These are phyloP conservation scores for Globia sparganii DNA, from an alignment of 2,888 invertebrate genomes.

Conservation along the genomic window DNA sequence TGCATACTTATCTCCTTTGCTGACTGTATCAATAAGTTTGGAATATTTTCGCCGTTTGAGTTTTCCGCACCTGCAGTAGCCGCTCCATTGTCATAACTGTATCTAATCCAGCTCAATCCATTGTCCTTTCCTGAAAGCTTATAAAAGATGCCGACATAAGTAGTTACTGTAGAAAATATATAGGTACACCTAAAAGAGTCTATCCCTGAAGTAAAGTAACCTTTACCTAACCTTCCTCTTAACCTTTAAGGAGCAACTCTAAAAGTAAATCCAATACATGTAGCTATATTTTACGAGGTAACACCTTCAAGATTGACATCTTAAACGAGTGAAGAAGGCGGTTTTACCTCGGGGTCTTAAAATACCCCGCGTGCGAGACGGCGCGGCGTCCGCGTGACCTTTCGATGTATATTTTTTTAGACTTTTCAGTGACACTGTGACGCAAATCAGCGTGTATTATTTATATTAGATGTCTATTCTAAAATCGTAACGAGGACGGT, in stretches of 20 bases:
- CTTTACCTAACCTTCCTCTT: constrained; percentile 21
- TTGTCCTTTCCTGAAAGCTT: not conserved
- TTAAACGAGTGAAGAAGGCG: constrained; percentile 19
- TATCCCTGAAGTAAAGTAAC: constrained; percentile 9
- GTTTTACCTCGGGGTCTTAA: constrained; percentile 33
- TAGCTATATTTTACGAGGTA: not conserved
- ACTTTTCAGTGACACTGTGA: constrained; percentile 62
- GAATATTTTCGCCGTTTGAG: too few species aligned
- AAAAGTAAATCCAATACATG: constrained; percentile 29
- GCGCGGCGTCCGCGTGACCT: constrained; percentile 73
- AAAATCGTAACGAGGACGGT: constrained; percentile 52
- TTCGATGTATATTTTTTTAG: constrained; percentile 63
- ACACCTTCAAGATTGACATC: constrained; percentile 22
- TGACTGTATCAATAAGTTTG: too few species aligned
- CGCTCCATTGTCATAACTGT: not conserved
- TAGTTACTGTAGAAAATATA: not conserved
- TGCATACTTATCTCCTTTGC: too few species aligned
- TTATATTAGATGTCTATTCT: constrained; percentile 61
- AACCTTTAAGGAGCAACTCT: constrained; percentile 24
- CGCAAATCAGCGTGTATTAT: constrained; percentile 57
- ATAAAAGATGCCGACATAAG: not conserved
- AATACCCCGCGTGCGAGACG: constrained; percentile 65
- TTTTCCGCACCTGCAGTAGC: too few species aligned
- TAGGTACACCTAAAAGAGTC: not conserved
- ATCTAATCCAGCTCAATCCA: constrained; percentile 2